A percentile compares a stretch with the other conserved stretches of the same genome.
Evolutionary conservation across 2,888 invertebrate species (phyloP).

Genomic region (Acleris emargana): DNA sequence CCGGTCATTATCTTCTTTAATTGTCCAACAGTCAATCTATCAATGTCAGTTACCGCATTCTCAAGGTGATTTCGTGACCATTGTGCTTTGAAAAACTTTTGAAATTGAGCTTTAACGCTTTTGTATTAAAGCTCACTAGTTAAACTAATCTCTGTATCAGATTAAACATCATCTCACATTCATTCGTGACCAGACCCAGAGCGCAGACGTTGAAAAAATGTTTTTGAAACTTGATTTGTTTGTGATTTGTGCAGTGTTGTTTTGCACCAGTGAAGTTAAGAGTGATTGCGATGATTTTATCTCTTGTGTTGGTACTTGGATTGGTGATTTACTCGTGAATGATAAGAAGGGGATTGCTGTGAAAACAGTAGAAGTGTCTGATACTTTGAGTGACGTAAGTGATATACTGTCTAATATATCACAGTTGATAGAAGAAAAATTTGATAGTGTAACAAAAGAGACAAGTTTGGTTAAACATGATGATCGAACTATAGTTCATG

Average conservation of each 20-base stretch:
- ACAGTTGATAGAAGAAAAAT: conserved; percentile 52
- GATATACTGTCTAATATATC: conserved; percentile 52
- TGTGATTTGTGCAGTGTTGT: conserved; percentile 45
- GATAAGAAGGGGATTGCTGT: conserved; percentile 38
- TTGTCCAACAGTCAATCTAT: conserved; percentile 32
- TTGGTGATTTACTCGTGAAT: conserved; percentile 45
- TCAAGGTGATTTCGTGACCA: conserved; percentile 29
- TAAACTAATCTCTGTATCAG: conserved; percentile 10
- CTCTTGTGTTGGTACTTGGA: conserved; percentile 53
- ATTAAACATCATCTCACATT: conserved; percentile 53
- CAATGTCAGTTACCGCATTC: conserved; percentile 24
- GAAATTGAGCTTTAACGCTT: conserved; percentile 25
- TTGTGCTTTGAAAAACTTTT: conserved; percentile 17
- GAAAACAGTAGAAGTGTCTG: conserved; percentile 20
- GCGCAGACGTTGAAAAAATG: conserved; percentile 58
- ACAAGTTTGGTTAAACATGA: conserved; percentile 43
- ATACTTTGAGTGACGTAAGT: conserved; percentile 45
- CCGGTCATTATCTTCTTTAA: conserved; percentile 24
- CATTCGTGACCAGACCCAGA: conserved; percentile 55
- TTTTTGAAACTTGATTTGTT: conserved; percentile 38
- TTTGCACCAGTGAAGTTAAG: conserved; percentile 43
- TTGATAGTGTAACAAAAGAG: conserved; percentile 45
- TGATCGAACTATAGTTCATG: conserved; percentile 57
- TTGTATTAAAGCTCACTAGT: conserved; percentile 5
- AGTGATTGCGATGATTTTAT: conserved; percentile 61